Evolutionary conservation across 2,888 invertebrate genomes (phyloP), one percentile per base, ranked within the genome.

Genomic region (Endotricha flammealis): DNA sequence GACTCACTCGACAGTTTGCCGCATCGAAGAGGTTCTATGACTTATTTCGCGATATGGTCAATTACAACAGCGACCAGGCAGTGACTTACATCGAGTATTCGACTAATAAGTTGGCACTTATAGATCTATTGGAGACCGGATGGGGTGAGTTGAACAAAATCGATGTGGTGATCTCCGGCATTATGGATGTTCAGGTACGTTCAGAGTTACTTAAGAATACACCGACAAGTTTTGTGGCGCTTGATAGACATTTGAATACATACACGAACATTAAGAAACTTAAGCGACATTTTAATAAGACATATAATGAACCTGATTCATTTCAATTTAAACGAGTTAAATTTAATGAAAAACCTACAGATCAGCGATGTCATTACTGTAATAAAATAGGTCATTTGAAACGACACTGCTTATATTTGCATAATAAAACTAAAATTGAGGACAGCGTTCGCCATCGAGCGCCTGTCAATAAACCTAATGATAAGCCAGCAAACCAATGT

Each of bases 1-100:
- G 34, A 12, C 20, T 36, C 3, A 10, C 27, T 12, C 23, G 25
- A 20, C 41, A 41, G 32, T 44, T 41, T 36, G 29, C 39, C 2
- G 22, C 39, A 5, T 30, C 37, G 9, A 41, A 30, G 34, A 20
- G 39, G 10, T 39, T 37, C 23, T 36, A 41, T 29, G 41, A 41
- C 20, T 13, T 41, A 12, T 46, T 41, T 9, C 40, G 27, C 6
- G 42, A 42, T 28, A 41, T 46, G 45, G 36, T 36, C 27, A 23
- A 46, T 24, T 43, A 46, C 35, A 41, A 12, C 6, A 46, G 43
- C 29, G 46, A 43, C 16, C 41, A 33, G n/a, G n/a, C n/a, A n/a
- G n/a, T n/a, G n/a, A n/a, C n/a, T n/a, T n/a, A n/a, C n/a, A n/a
- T n/a, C n/a, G n/a, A n/a, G n/a, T n/a, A n/a, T n/a, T n/a, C n/a